Conservation (phyloP, 2,888 invertebrate genomes). For the Ornithoptera priamus region DNA sequence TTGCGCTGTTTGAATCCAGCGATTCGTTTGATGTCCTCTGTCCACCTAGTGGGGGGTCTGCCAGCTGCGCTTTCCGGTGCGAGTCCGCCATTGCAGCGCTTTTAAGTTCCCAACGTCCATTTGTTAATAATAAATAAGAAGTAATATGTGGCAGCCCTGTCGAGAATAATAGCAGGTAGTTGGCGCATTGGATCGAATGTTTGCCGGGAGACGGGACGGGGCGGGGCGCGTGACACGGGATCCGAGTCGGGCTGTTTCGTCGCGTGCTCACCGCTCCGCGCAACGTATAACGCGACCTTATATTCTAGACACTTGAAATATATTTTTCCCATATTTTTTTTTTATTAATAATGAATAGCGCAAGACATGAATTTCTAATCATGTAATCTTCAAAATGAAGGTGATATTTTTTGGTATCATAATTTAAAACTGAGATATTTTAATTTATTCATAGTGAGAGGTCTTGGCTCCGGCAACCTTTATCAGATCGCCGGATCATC, state of each 20-base stretch:
- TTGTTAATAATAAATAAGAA: background rate
- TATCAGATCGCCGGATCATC: too few species aligned
- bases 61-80: too few species aligned
- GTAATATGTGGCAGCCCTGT: slow-evolving; percentile 15
- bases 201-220: slow-evolving; percentile 30
- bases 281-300: slow-evolving; percentile 37
- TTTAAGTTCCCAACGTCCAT: background rate
- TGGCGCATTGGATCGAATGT: slow-evolving; percentile 30
- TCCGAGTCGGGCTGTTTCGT: slow-evolving; percentile 49
- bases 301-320: slow-evolving; percentile 35
- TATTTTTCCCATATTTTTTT: slow-evolving; percentile 16
- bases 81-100: too few species aligned
- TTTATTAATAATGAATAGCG: background rate
- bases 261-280: slow-evolving; percentile 50
- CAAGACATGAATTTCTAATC: too few species aligned
- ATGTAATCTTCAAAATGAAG: too few species aligned
- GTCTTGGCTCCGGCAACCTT: too few species aligned
- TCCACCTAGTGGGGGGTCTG: too few species aligned
- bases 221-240: slow-evolving; percentile 46
- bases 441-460: too few species aligned
- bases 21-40: too few species aligned
- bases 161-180: slow-evolving; percentile 24
- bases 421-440: too few species aligned
- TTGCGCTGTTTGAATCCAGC: too few species aligned
- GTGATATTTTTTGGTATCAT: too few species aligned